Percentiles rank a stretch among this genome's conserved stretches.
These are phyloP conservation scores for Dermolepida albohirtum DNA, from an alignment of 2,888 invertebrate genomes.

Conservation along the genomic window DNA sequence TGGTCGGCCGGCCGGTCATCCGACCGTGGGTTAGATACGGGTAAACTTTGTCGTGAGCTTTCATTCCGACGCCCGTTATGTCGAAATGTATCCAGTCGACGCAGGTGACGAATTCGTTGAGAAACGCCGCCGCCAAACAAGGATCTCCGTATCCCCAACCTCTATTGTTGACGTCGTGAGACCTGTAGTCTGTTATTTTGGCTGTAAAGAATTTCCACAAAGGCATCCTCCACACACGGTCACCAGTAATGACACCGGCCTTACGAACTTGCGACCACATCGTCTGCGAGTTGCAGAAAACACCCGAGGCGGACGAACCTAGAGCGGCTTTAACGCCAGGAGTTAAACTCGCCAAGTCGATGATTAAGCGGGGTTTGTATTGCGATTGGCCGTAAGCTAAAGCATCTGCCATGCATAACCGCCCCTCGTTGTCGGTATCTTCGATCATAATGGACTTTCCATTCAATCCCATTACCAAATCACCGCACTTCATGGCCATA, in stretches of 20 bases:
- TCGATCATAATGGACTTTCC: constrained; percentile 74
- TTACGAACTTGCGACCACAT: constrained; percentile 68
- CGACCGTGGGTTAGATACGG: constrained; percentile 69
- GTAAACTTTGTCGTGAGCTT: constrained; percentile 49
- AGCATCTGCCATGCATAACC: constrained; percentile 61
- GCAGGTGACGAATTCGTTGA: constrained; percentile 69
- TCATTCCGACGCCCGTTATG: constrained; percentile 67
- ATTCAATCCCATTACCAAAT: constrained; percentile 66
- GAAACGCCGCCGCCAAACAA: constrained; percentile 63
- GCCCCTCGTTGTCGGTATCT: constrained; percentile 71
- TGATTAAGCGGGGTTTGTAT: constrained; percentile 71
- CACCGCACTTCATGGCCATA: constrained; percentile 70
- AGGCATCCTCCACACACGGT: constrained; percentile 74
- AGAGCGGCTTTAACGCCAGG: constrained; percentile 68
- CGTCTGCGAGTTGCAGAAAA: constrained; percentile 68
- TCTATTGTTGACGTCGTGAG: constrained; percentile 63
- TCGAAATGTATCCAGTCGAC: constrained; percentile 73
- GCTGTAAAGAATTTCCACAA: constrained; percentile 69
- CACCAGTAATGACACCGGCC: constrained; percentile 70
- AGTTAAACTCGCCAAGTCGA: constrained; percentile 80
- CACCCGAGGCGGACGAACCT: constrained; percentile 69
- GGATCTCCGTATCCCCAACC: constrained; percentile 61
- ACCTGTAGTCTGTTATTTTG: constrained; percentile 62
- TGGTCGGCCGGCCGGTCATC: constrained; percentile 68
- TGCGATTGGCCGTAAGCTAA: constrained; percentile 63